Conservation (phyloP, 2,888 invertebrate genomes). For the Mantis religiosa region DNA sequence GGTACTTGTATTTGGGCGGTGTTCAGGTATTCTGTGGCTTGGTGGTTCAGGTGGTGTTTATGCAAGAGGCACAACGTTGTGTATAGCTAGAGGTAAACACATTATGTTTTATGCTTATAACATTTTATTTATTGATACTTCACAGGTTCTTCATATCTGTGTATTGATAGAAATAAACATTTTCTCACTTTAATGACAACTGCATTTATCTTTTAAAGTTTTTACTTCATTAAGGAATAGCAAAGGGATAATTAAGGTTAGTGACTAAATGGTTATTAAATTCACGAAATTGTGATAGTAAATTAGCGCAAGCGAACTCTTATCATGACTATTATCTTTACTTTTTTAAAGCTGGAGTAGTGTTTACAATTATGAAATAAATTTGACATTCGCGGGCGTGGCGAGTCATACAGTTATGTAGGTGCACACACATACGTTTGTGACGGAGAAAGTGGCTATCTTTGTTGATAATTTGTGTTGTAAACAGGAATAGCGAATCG, state of each 20-base stretch:
- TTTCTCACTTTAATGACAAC: too few relatives aligned
- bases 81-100: neutral
- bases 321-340: too few relatives aligned
- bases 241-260: neutral
- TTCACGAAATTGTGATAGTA: neutral
- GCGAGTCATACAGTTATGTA: neutral
- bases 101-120: neutral
- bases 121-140: too few relatives aligned
- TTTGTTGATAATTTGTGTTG: neutral
- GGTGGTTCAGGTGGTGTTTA: too few relatives aligned
- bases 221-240: neutral
- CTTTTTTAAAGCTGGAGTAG: too few relatives aligned
- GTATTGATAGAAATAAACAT: too few relatives aligned
- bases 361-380: too few relatives aligned
- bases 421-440: neutral
- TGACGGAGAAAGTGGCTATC: neutral
- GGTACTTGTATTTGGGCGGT: neutral
- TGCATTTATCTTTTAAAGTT: too few relatives aligned
- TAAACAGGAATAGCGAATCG: neutral
- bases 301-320: too few relatives aligned
- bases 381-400: neutral
- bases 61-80: neutral
- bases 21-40: neutral
- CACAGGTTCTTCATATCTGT: too few relatives aligned
- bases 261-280: neutral